phyloP scores from a whole-genome alignment of 2,888 invertebrate species.

The Drosophila macrospina region DNA sequence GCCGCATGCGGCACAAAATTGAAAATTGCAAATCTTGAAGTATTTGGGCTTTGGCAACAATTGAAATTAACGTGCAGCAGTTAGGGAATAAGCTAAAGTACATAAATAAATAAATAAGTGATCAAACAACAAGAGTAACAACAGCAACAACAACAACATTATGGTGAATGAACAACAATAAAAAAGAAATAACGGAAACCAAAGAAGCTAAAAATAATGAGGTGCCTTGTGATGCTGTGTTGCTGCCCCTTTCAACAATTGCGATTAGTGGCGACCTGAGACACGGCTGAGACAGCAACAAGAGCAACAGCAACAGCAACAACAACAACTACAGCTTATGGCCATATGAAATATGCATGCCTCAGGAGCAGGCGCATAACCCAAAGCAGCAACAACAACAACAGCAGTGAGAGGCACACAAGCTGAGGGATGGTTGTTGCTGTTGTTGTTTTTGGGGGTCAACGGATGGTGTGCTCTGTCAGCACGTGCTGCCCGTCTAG shows the following conservation, averaged over 20 bases:
- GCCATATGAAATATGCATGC: conserved; percentile 74
- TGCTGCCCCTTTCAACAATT: conserved; percentile 45
- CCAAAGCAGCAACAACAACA: conserved; percentile 36
- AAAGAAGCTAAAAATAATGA: conserved; percentile 48
- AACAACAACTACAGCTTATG: conserved; percentile 47
- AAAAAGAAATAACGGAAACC: conserved; percentile 4
- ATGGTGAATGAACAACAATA: not conserved
- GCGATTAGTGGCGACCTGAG: conserved; percentile 55
- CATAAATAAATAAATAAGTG: conserved; percentile 67
- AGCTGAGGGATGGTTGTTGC: conserved; percentile 7
- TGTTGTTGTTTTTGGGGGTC: conserved; percentile 1
- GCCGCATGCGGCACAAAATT: conserved; percentile 40
- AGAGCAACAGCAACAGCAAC: not conserved
- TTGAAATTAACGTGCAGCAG: conserved; percentile 71
- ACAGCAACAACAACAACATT: conserved; percentile 12
- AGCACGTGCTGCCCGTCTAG: conserved; percentile 76
- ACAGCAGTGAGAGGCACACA: conserved; percentile 15
- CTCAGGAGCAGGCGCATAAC: conserved; percentile 44
- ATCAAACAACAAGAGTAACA: conserved; percentile 32
- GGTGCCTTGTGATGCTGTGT: conserved; percentile 29
- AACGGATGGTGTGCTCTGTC: conserved; percentile 53
- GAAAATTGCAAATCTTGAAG: conserved; percentile 49
- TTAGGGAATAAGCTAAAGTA: conserved; percentile 56
- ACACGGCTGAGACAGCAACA: conserved; percentile 37
- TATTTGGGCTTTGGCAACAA: conserved; percentile 47